Evolutionary conservation across 1,140 invertebrate genomes (phyloP), one percentile per base, ranked within the genome.

Genomic region (Macrostomum lignano): DNA sequence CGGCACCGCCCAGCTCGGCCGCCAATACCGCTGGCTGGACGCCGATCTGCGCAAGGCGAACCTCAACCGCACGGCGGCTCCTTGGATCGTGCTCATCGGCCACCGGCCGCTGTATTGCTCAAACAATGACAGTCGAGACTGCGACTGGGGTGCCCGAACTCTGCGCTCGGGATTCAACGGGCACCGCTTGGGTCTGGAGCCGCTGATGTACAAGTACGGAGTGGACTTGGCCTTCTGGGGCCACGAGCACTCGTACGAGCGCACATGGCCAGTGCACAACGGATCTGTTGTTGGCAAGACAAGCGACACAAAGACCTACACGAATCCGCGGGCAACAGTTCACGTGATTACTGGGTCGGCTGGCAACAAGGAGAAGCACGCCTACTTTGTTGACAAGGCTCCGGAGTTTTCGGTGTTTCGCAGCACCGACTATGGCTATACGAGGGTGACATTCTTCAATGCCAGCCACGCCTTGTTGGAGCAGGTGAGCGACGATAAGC

Each of bases 161-260:
- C 14, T 9, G 26, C 26, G 3, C 14, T 28, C 26, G 17, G 26
- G 9, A 9, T 25, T 25, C 11, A 13, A n/a, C n/a, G n/a, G n/a
- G n/a, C n/a, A n/a, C 35, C 38, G 24, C 25, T 40, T 36, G 41
- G 62, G 66, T 1, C 51, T 93, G 29, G 86, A 93, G 60, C 62
- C 76, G 22, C 48, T 93, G 3, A 73, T 93, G 46, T 70, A 70
- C 42, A 62, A 75, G 31, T 69, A 75, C 48, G 76, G 75, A 29
- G 86, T 94, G 11, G 86, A 94, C 60, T 52, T 91, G 30, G 68
- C 71, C 48, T 63, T 93, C n/a, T 86, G 79, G 75, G 82, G 76
- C 0, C 84, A 93, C 55, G 78, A 93, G 51, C 82, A 93, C 58
- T 73, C 73, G 15, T 93, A 93, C 50, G 81, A 94, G 60, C 60